phyloP scores from a whole-genome alignment of 2,797 vertebrate species.

The Meda fulgida region DNA sequence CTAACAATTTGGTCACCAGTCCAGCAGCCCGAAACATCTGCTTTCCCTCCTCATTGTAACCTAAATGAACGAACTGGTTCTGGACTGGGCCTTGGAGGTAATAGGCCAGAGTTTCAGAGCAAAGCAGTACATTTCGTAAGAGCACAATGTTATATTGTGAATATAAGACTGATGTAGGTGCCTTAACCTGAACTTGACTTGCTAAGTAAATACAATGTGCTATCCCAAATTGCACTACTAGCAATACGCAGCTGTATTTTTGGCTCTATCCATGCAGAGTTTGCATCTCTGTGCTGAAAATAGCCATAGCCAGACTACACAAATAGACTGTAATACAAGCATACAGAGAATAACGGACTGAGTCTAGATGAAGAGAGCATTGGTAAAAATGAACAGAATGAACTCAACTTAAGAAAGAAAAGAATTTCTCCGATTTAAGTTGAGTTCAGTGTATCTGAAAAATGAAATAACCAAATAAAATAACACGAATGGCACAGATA shows the following conservation, averaged over 20 bases:
- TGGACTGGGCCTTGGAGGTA: background rate
- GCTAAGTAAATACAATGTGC: conserved; percentile 15
- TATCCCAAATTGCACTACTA: conserved; percentile 24
- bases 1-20: background rate
- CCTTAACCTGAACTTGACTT: conserved; percentile 23
- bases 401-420: too few species aligned
- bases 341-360: conserved; percentile 24
- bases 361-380: background rate
- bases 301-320: conserved; percentile 13
- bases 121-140: background rate
- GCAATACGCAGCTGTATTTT: conserved; percentile 30
- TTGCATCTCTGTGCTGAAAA: conserved; percentile 41
- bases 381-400: background rate
- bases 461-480: conserved; percentile 15
- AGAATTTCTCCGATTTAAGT: too few species aligned
- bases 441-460: background rate
- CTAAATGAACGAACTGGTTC: conserved; percentile 14
- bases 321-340: conserved; percentile 34
- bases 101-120: conserved; percentile 18
- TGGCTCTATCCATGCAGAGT: conserved; percentile 42
- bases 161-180: conserved; percentile 12
- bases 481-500: conserved; percentile 28
- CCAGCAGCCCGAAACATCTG: background rate
- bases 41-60: background rate
- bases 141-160: conserved; percentile 10